Evolutionary conservation across 1,140 invertebrate species (phyloP).

Genomic region (Helicoverpa armigera): DNA sequence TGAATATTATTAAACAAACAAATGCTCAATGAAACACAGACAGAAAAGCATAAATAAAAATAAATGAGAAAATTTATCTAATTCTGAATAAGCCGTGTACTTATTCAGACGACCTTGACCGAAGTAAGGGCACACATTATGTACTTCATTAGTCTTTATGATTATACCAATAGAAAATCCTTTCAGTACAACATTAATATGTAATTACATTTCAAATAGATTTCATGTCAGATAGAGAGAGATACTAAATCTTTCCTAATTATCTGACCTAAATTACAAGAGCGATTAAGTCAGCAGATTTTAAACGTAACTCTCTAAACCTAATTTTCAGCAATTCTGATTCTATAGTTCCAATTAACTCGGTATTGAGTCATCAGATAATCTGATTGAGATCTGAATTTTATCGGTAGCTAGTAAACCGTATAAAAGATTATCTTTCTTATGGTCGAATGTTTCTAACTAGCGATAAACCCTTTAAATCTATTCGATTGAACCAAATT

Average conservation of each 20-base stretch:
- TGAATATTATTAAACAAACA: neutral
- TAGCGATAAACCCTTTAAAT: too few relatives aligned
- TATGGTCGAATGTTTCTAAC: too few relatives aligned
- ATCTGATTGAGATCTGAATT: too few relatives aligned
- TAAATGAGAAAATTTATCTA: conserved; percentile 1
- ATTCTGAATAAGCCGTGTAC: neutral
- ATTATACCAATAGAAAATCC: neutral
- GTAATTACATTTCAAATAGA: neutral
- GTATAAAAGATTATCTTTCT: too few relatives aligned
- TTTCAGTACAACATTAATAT: neutral
- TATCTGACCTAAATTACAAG: neutral
- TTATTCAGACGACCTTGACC: neutral
- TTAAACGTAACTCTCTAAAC: neutral
- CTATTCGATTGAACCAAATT: too few relatives aligned
- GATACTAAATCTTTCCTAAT: neutral
- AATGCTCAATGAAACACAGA: neutral
- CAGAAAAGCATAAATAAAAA: neutral
- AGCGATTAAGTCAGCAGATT: neutral
- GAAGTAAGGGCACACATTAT: neutral
- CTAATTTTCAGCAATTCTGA: too few relatives aligned
- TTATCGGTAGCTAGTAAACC: too few relatives aligned
- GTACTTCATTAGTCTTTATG: neutral
- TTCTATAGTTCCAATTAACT: too few relatives aligned
- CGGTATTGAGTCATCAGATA: too few relatives aligned
- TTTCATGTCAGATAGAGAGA: neutral